Conservation (phyloP, 2,113 vertebrate genomes). For the Halcyon senegalensis region DNA sequence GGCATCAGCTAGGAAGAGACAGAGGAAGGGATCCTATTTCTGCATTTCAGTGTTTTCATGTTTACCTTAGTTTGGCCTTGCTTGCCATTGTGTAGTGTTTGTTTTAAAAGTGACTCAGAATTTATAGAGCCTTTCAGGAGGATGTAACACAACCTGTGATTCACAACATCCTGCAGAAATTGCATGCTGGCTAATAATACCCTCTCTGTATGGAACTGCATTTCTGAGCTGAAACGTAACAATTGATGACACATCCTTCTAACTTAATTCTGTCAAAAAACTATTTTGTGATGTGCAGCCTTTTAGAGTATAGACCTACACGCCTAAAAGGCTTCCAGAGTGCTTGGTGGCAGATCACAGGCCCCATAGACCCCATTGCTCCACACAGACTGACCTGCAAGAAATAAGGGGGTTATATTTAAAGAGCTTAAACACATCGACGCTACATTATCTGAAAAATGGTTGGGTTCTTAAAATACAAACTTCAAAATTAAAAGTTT, state of each 20-base stretch:
- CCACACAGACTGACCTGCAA: neutral
- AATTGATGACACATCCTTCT: neutral
- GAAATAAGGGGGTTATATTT: neutral
- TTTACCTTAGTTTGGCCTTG: conserved; percentile 14
- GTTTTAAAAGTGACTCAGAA: conserved; percentile 51
- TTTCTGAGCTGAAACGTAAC: neutral
- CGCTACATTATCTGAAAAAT: neutral
- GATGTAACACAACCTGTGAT: conserved; percentile 27
- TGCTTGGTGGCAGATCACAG: neutral
- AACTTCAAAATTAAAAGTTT: neutral
- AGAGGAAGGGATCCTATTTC: neutral
- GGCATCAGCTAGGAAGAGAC: neutral
- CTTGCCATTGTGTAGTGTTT: conserved; percentile 26
- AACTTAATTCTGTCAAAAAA: neutral
- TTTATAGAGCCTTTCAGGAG: conserved; percentile 29
- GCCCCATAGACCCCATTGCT: neutral
- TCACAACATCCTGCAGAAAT: conserved; percentile 50
- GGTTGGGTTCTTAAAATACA: neutral
- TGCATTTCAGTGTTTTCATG: neutral
- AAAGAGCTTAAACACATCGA: neutral
- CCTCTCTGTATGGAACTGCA: neutral
- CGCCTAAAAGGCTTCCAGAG: neutral
- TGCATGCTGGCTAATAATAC: neutral
- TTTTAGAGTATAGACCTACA: neutral
- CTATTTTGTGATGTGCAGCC: neutral